Conservation (phyloP, 2,113 vertebrate genomes). For the Haliaeetus leucogaster region DNA sequence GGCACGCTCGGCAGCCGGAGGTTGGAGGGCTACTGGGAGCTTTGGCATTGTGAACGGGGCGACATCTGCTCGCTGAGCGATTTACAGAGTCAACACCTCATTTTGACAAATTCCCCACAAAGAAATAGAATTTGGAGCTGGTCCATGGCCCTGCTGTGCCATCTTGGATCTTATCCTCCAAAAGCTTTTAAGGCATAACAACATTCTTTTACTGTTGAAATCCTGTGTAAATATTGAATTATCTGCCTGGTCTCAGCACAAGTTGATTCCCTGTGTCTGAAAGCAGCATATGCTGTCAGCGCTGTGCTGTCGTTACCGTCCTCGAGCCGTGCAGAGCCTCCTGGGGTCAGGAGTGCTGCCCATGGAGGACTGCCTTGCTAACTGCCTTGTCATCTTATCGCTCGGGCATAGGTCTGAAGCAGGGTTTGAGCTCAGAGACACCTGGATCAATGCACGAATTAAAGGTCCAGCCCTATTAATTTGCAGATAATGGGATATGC, state of each 20-base stretch:
- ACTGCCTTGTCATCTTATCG: neutral
- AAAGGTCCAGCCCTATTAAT: neutral
- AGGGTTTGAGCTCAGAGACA: neutral
- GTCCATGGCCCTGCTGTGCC: neutral
- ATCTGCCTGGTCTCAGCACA: neutral
- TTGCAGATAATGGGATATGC: neutral
- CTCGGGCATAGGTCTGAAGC: neutral
- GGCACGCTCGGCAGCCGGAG: neutral
- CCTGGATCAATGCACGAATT: neutral
- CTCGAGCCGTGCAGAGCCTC: neutral
- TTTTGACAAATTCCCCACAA: neutral
- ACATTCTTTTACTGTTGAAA: neutral
- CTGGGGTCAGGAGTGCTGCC: no score
- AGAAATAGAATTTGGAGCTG: neutral
- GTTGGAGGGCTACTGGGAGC: neutral
- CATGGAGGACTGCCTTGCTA: neutral
- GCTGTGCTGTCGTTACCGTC: rapidly evolving
- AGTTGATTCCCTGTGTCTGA: neutral
- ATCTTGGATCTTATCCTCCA: neutral
- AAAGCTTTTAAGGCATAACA: neutral
- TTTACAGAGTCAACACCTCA: neutral
- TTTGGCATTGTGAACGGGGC: neutral
- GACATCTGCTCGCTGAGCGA: neutral
- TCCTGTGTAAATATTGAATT: neutral
- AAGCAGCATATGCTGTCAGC: neutral